These are phyloP conservation scores for Vulpes lagopus DNA, from an alignment of 2,113 vertebrate genomes.

Conservation along the genomic window DNA sequence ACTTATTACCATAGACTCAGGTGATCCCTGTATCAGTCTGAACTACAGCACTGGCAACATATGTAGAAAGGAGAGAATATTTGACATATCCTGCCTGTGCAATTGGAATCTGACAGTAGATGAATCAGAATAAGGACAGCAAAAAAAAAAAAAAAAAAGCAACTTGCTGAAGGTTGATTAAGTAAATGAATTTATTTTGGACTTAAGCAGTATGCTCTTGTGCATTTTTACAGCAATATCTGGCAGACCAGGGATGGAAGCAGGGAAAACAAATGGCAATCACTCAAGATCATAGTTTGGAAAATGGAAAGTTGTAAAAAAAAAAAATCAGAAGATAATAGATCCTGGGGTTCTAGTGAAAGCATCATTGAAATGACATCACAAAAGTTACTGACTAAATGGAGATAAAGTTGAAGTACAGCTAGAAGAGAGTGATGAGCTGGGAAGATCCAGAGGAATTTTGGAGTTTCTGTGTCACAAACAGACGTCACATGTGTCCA, in stretches of 20 bases:
- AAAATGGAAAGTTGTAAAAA: slow-evolving; percentile 31
- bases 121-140: neutral
- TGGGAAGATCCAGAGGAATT: neutral
- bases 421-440: neutral
- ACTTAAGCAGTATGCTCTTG: neutral
- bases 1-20: slow-evolving; percentile 45
- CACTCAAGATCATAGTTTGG: neutral
- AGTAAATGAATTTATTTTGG: slow-evolving; percentile 46
- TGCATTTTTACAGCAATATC: slow-evolving; percentile 17
- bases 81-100: neutral
- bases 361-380: neutral
- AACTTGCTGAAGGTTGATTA: slow-evolving; percentile 28
- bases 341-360: neutral
- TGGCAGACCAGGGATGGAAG: neutral
- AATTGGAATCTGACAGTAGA: neutral
- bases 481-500: neutral
- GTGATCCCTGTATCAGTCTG: slow-evolving; percentile 8
- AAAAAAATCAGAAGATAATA: neutral
- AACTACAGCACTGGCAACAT: neutral
- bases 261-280: neutral
- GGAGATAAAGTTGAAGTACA: neutral
- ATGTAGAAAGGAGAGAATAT: neutral
- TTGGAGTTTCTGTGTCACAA: neutral
- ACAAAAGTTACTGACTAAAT: neutral
- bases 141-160: too few species aligned